Evolutionary conservation across 2,888 invertebrate genomes (phyloP), one percentile per base, ranked within the genome.

Genomic region (Thymelicus sylvestris): DNA sequence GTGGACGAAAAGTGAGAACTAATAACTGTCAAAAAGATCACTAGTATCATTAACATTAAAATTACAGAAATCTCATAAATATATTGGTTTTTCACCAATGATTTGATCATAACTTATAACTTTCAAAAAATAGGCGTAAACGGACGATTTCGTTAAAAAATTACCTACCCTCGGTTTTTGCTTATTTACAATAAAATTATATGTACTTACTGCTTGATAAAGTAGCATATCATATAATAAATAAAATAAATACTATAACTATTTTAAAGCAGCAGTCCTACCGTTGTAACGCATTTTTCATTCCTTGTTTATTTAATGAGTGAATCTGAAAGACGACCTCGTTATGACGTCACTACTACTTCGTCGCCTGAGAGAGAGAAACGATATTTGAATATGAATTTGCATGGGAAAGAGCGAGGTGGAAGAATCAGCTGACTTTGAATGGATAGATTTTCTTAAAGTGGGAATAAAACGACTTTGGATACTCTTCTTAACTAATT

Each of bases 221-320:
- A 31, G 3, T 3, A 31, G 31, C 5, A 31, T 31, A 31, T 31
- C 3, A 31, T 31, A 31, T 31, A 31, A 31, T 31, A 31, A 2
- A 31, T 31, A 31, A 31, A 31, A 3, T 31, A 31, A 31, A 31
- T 31, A 31, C 19, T 6, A 48, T 13, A 13, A 5, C 3, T 2
- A 48, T 10, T 48, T 44, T 7, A 52, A 52, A 2, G 19, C 7
- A 66, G 55, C 74, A 72, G 72, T 68, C 78, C 75, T 72, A 75
- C 88, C 73, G 71, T 5, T 62, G n/a, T 74, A 76, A 82, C 81
- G 81, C 74, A 81, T 81, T 78, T 76, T 82, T 77, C 76, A 77
- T 81, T 86, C 86, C 88, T 89, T 91, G 91, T 92, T 91, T 93
- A 89, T 91, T 91, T 92, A 93, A 92, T 93, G 92, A 92, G 92